phyloP scores from a whole-genome alignment of 2,888 invertebrate species.

The Alitta virens region DNA sequence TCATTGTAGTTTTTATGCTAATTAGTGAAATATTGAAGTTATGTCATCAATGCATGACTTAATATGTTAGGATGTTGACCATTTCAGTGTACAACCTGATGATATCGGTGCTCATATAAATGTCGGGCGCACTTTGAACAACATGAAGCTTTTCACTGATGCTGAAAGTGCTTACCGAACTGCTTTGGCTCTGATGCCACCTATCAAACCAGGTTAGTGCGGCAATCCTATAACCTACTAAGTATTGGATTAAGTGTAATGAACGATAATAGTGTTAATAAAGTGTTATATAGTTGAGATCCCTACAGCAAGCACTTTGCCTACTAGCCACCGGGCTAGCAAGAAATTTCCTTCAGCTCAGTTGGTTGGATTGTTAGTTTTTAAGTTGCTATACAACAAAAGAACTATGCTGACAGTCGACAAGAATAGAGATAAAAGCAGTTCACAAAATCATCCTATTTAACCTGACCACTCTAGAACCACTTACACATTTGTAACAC shows the following conservation, averaged over 20 bases:
- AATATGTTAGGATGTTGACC: too few species aligned
- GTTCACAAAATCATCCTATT: too few species aligned
- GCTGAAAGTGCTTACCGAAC: slow-evolving; percentile 90
- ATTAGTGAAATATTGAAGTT: too few species aligned
- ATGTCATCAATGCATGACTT: not conserved
- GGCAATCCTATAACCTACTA: not conserved
- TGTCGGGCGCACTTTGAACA: slow-evolving; percentile 91
- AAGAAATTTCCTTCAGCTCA: too few species aligned
- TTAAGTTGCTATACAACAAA: not conserved
- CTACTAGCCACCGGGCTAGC: too few species aligned
- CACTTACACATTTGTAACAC: too few species aligned
- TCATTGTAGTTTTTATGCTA: too few species aligned
- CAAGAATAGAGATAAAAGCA: too few species aligned
- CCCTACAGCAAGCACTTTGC: too few species aligned
- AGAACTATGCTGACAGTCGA: too few species aligned
- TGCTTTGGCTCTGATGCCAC: slow-evolving; percentile 59
- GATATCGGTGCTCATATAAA: slow-evolving; percentile 97
- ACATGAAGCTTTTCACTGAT: slow-evolving; percentile 80
- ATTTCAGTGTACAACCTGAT: slow-evolving; percentile 79
- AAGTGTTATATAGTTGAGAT: not conserved
- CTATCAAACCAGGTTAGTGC: slow-evolving; percentile 46
- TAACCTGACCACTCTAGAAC: too few species aligned
- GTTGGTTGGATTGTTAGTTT: too few species aligned
- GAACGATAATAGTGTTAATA: not conserved
- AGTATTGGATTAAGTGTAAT: not conserved